Evolutionary conservation across 2,797 vertebrate species (phyloP).

Genomic region (Phoebastria nigripes): DNA sequence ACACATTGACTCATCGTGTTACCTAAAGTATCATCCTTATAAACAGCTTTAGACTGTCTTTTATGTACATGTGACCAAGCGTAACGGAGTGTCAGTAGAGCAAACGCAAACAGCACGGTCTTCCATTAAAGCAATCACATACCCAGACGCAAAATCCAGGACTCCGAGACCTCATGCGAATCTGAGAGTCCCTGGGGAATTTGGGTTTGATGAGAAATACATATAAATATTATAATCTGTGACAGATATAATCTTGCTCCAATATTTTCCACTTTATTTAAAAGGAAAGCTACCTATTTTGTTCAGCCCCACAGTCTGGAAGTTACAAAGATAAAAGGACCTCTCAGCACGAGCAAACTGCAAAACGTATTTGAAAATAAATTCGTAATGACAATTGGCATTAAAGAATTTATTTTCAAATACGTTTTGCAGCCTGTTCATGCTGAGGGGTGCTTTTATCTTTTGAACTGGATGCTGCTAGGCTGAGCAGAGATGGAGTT

Average conservation of each 20-base stretch:
- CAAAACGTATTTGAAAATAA: conserved; percentile 37
- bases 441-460: conserved; percentile 16
- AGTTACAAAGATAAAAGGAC: conserved; percentile 39
- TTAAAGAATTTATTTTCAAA: conserved; percentile 53
- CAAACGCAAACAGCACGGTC: not conserved
- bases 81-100: not conserved
- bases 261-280: conserved; percentile 22
- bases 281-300: conserved; percentile 39
- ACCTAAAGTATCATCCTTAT: not conserved
- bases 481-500: not conserved
- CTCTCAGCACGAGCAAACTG: conserved; percentile 22
- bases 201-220: conserved; percentile 4
- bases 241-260: conserved; percentile 26
- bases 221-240: conserved; percentile 41
- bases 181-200: not conserved
- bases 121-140: not conserved
- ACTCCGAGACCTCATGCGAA: not conserved
- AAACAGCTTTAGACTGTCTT: not conserved
- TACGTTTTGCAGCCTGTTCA: not conserved
- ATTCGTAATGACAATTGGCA: conserved; percentile 22
- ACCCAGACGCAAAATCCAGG: not conserved
- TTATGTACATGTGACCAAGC: not conserved
- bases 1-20: not conserved
- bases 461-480: conserved; percentile 17
- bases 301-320: not conserved